Evolutionary conservation across 2,888 invertebrate genomes (phyloP).

Genomic region (Ennomos quercinarius): DNA sequence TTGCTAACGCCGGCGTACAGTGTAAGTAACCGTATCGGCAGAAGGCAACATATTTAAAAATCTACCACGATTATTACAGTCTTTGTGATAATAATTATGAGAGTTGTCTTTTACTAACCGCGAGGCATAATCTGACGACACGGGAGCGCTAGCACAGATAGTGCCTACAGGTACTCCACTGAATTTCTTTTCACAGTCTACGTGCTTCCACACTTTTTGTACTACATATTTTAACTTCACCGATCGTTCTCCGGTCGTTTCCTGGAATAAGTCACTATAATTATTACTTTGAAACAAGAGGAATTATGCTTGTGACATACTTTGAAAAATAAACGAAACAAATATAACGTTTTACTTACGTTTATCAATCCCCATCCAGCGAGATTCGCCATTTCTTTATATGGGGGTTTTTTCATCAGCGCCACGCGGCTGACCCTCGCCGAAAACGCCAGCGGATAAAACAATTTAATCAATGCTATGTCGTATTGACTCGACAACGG

Average conservation of each 20-base stretch:
- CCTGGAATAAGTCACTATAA: conserved; percentile 1
- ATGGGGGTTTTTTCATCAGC: conserved; percentile 39
- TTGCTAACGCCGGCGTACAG: too few species aligned
- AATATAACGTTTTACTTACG: conserved; percentile 38
- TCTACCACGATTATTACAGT: too few species aligned
- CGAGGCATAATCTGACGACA: not conserved
- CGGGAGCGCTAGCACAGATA: conserved; percentile 30
- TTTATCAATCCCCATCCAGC: conserved; percentile 49
- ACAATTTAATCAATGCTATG: conserved; percentile 39
- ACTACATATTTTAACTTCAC: conserved; percentile 20
- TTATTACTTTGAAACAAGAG: too few species aligned
- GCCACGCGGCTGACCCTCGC: conserved; percentile 36
- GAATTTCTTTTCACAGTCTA: conserved; percentile 17
- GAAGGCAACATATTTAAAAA: too few species aligned
- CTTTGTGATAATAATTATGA: not conserved
- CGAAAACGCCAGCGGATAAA: conserved; percentile 24
- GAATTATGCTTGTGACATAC: too few species aligned
- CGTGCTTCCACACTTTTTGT: conserved; percentile 30
- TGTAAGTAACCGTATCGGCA: too few species aligned
- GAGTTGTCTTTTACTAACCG: not conserved
- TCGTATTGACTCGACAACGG: not conserved
- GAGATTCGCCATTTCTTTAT: conserved; percentile 22
- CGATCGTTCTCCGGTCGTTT: not conserved
- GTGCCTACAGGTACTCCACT: conserved; percentile 14
- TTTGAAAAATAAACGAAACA: not conserved